phyloP scores from a whole-genome alignment of 2,888 invertebrate genomes.

The Xanthia togata region DNA sequence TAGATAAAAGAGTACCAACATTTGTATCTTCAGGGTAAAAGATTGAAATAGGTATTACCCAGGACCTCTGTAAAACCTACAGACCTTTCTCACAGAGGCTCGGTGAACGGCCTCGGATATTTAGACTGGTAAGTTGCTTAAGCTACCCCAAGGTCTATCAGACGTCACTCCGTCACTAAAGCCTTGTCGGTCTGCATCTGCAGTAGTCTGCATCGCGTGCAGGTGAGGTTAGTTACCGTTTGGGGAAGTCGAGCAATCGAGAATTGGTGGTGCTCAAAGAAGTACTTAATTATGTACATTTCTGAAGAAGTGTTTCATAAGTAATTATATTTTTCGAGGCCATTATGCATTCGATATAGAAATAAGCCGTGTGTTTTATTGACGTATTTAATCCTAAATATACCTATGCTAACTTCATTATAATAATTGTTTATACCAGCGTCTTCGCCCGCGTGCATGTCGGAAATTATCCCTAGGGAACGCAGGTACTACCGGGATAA shows the following conservation, averaged over 20 bases:
- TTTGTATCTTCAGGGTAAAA: neutral
- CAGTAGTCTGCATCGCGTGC: conserved; percentile 23
- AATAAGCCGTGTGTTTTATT: neutral
- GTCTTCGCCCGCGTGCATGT: no score
- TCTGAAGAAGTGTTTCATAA: neutral
- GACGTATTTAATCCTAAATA: neutral
- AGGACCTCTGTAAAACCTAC: conserved; percentile 6
- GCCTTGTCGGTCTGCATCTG: conserved; percentile 15
- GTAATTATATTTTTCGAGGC: neutral
- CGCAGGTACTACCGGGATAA: no score
- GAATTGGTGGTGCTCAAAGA: neutral
- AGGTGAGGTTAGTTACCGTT: conserved; percentile 30
- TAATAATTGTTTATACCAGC: no score
- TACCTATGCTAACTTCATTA: no score
- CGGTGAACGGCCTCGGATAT: conserved; percentile 8
- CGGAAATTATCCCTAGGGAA: no score
- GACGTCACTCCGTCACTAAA: conserved; percentile 1
- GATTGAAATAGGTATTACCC: neutral
- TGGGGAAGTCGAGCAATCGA: conserved; percentile 11
- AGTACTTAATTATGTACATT: neutral
- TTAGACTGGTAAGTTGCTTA: conserved; percentile 13
- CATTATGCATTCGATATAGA: neutral
- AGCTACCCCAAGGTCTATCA: conserved; percentile 24
- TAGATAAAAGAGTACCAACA: neutral
- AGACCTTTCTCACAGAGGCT: conserved; percentile 3